phyloP scores from a whole-genome alignment of 2,888 invertebrate species.

The Mythimna ferrago region DNA sequence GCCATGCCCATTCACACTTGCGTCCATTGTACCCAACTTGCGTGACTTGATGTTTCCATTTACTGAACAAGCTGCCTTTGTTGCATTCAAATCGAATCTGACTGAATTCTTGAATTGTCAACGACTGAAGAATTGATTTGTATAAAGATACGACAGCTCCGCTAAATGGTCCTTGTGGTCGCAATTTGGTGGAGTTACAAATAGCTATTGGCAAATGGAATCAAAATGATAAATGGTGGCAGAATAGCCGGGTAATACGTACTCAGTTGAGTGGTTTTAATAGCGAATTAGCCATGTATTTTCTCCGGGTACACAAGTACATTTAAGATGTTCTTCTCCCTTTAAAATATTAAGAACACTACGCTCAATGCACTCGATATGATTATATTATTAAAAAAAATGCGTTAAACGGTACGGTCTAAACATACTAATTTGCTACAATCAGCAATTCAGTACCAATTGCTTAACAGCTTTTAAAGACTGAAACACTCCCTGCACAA shows the following conservation, averaged over 20 bases:
- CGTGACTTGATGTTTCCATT: constrained; percentile 58
- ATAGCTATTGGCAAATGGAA: background rate
- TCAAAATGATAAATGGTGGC: too few species aligned
- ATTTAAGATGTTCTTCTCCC: background rate
- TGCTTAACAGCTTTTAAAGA: too few species aligned
- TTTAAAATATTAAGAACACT: background rate
- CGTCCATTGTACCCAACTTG: constrained; percentile 57
- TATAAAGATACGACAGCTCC: constrained; percentile 10
- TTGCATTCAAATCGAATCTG: constrained; percentile 36
- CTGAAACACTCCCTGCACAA: background rate
- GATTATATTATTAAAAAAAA: background rate
- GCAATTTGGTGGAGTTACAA: constrained; percentile 26
- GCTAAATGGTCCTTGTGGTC: background rate
- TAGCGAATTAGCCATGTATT: background rate
- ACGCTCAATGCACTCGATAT: background rate
- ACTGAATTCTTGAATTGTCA: background rate
- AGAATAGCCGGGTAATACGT: background rate
- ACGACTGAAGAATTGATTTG: background rate
- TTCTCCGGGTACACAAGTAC: background rate
- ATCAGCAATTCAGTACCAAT: too few species aligned
- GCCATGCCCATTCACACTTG: constrained; percentile 67
- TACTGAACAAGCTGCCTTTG: constrained; percentile 39
- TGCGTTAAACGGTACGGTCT: too few species aligned
- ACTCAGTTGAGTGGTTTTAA: background rate
- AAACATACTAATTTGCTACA: too few species aligned